Conservation (phyloP, 2,113 vertebrate genomes). For the Perca fluviatilis region DNA sequence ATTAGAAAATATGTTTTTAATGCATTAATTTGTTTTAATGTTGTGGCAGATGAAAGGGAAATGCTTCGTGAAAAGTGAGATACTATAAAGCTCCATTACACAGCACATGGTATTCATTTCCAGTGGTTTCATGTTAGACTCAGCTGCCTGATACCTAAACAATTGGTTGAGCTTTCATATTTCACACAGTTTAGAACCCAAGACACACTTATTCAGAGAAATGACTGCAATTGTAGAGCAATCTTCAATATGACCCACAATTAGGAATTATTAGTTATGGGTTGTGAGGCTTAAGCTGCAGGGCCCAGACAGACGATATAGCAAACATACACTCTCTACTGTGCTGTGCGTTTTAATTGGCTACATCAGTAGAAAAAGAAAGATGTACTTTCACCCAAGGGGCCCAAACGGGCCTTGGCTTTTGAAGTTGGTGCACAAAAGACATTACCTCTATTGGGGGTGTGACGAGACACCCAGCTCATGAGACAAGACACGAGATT, state of each 20-base stretch:
- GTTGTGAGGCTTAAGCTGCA: conserved; percentile 23
- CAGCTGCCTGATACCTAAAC: neutral
- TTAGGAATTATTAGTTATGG: neutral
- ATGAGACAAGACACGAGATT: no score
- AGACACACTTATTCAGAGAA: neutral
- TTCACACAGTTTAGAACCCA: neutral
- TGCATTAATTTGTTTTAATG: neutral
- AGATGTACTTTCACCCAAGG: neutral
- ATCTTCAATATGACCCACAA: neutral
- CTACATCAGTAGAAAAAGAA: conserved; percentile 17
- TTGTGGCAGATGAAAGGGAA: neutral
- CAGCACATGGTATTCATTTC: neutral
- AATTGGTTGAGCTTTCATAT: conserved; percentile 1
- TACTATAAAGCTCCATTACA: neutral
- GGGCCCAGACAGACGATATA: neutral
- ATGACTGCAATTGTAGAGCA: neutral
- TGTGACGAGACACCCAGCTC: no score
- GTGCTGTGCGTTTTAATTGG: conserved; percentile 39
- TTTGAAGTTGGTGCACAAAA: conserved; percentile 10
- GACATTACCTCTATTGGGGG: neutral
- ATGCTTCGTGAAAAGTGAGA: neutral
- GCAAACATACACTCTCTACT: conserved; percentile 13
- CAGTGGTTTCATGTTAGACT: neutral
- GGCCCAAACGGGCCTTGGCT: neutral
- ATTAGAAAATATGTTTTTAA: neutral